phyloP scores from a whole-genome alignment of 1,140 invertebrate species.

The Marisa cornuarietis region DNA sequence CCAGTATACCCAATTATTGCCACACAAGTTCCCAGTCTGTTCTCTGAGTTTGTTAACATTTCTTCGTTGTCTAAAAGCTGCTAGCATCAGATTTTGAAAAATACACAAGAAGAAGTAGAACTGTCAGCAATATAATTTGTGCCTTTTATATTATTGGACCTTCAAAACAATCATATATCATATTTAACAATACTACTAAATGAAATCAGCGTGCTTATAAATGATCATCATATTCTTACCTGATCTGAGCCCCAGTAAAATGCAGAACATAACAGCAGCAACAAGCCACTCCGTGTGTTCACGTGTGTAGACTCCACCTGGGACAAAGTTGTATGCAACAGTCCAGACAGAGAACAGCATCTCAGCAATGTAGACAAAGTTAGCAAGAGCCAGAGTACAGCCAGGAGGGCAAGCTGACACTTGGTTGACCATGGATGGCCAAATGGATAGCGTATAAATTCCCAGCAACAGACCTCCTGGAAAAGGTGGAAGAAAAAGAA shows the following conservation, averaged over 20 bases:
- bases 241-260: slow-evolving; percentile 48
- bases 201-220: not conserved
- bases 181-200: no score
- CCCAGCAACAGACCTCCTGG: slow-evolving; percentile 60
- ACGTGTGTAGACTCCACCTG: slow-evolving; percentile 64
- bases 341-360: slow-evolving; percentile 66
- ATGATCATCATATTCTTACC: slow-evolving; percentile 33
- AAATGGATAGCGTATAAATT: slow-evolving; percentile 60
- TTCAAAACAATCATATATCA: no score
- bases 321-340: slow-evolving; percentile 67
- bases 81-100: no score
- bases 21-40: no score
- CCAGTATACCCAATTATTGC: no score
- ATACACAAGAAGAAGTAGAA: no score
- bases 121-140: no score
- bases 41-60: no score
- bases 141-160: no score
- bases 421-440: slow-evolving; percentile 57
- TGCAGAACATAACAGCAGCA: slow-evolving; percentile 44
- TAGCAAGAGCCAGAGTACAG: slow-evolving; percentile 52
- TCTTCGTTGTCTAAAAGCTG: no score
- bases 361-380: slow-evolving; percentile 58
- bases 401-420: slow-evolving; percentile 56
- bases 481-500: not conserved
- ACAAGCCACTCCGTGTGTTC: slow-evolving; percentile 64